These are phyloP conservation scores for Leucophenga maculata DNA, from an alignment of 2,888 invertebrate genomes.

Conservation along the genomic window DNA sequence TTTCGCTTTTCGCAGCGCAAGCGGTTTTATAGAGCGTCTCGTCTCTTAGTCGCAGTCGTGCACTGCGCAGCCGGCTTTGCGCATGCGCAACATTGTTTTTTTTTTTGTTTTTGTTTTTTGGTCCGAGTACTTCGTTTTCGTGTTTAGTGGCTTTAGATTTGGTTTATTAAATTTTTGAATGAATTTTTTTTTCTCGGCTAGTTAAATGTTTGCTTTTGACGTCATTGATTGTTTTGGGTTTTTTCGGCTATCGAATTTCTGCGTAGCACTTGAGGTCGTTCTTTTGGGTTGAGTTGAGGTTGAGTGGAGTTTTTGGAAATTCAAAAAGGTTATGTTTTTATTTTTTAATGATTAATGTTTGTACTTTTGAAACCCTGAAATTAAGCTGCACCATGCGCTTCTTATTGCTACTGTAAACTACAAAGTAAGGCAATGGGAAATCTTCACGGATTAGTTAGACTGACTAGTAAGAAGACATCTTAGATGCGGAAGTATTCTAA, in stretches of 20 bases:
- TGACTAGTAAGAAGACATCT: too few relatives aligned
- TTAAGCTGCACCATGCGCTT: too few relatives aligned
- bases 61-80: conserved; percentile 36
- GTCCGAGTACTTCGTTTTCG: not conserved
- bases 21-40: conserved; percentile 43
- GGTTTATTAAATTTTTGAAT: conserved; percentile 26
- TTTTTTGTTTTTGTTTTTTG: conserved; percentile 24
- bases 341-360: not conserved
- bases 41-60: conserved; percentile 30
- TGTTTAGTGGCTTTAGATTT: conserved; percentile 28
- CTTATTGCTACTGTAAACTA: too few relatives aligned
- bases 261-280: conserved; percentile 47
- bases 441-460: too few relatives aligned
- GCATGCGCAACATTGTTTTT: conserved; percentile 40
- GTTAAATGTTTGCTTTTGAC: conserved; percentile 24
- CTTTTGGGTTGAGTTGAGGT: not conserved
- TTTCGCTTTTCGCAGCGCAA: conserved; percentile 52
- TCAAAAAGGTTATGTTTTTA: not conserved
- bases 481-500: too few relatives aligned
- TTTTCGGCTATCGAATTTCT: conserved; percentile 46
- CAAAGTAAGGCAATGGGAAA: too few relatives aligned
- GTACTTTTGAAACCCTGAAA: too few relatives aligned
- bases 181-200: conserved; percentile 26
- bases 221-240: conserved; percentile 29
- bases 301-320: not conserved